Base-by-base conservation (phyloP, 2,797 vertebrate species). In the Sandelia bainsii region DNA sequence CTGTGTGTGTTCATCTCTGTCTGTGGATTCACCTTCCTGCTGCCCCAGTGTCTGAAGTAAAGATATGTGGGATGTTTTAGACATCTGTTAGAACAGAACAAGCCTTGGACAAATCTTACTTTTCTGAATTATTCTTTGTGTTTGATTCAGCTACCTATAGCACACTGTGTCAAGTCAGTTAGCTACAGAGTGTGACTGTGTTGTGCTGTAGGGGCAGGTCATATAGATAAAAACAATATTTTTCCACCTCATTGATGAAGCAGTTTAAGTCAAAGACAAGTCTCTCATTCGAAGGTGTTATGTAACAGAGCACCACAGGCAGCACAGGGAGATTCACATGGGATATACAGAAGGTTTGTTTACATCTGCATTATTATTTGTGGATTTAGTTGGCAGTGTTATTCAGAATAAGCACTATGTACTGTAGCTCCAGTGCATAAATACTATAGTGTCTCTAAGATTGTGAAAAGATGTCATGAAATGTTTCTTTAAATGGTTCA, bases 51-150 rank as follows among this genome's bases (percentile, higher is more conserved):
- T 80, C 82, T 69, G 73, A 84, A 76, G 57, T 27, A 4, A 17
- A 75, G 62, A 39, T 77, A 68, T 50, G 70, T 69, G 53, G 49
- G 79, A 54, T 66, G 72, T 52, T 81, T 69, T 27, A 64, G 72
- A 72, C 75, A 80, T 84, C 72, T 85, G 84, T 56, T 74, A 42
- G 72, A 64, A 42, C 14, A 69, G 32, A 34, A 34, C 32, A 60
- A 72, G 72, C 70, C 40, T 60, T 22, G 32, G 10, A 34, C 32
- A 60, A 72, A 75, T 72, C 40, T 60, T 22, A 53, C 44, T 62
- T 64, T 25, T 77, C 63, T 32, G 39, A 69, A 53, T 69, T 64
- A 69, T 71, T 72, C 57, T 44, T 60, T 37, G n/a, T 1, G 1
- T 65, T 48, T 73, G 51, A 84, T 62, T 39, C 60, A 39, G 57